Evolutionary conservation across 1,140 invertebrate species (phyloP), one percentile per base, ranked within the genome.

Genomic region (Stenopsyche tienmushanensis): DNA sequence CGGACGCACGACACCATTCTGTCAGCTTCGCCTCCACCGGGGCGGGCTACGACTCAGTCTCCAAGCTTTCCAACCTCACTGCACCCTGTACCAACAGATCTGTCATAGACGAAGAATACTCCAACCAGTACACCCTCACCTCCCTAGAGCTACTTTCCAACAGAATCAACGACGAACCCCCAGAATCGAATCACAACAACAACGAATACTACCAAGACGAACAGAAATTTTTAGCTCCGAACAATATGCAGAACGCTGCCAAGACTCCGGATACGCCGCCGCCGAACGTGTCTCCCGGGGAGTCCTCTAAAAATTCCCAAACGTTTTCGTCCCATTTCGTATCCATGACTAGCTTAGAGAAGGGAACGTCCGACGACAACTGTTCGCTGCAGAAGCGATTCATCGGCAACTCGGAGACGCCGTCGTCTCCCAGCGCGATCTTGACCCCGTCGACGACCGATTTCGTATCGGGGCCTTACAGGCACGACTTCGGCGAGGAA

Each of bases 281-380:
- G n/a, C 82, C 83, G 15, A 85, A 84, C 70, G 76, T 84, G 1
- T 84, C 83, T 5, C 83, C 83, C 55, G 82, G 78, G 45, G 83
- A 83, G 17, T 72, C 71, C 18, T 67, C 65, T 3, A 73, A 76
- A 70, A 65, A 69, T 50, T 81, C 77, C 41, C 82, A 83, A 72
- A 82, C 81, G 25, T 83, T 83, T 69, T 82, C 82, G 17, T 83
- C 82, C n/a, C 82, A 82, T 72, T 83, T 83, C 68, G 82, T 82
- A 1, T 84, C 83, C 2, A 76, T 80, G 10, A 80, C 76, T 24
- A 83, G 80, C 69, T 78, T 83, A 50, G 77, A 80, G 44, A 66
- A 41, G 49, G 62, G 53, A 2, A 66, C 72, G 20, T 71, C 70
- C 13, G 71, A 70, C 54, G 69, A 66, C 39, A 54, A 71, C 39